Percentiles rank a stretch among this genome's conserved stretches.
Evolutionary conservation across 2,113 vertebrate species (phyloP).

Genomic region (Gobio gobio): DNA sequence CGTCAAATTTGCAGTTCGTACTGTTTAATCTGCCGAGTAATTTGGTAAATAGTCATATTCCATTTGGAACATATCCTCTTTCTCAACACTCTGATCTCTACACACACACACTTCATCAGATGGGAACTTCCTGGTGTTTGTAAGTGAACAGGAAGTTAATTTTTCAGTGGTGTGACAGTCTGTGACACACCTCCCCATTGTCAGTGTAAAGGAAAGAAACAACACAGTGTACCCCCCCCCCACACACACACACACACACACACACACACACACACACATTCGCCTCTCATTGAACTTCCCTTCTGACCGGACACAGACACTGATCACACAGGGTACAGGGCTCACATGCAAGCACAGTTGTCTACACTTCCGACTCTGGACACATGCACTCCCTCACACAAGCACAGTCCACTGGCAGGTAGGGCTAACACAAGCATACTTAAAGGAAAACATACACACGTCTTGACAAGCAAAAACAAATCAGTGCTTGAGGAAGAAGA

Average conservation of each 20-base stretch:
- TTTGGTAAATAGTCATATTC: background rate
- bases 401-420: constrained; percentile 9
- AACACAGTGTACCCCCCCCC: constrained; percentile 4
- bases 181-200: constrained; percentile 58
- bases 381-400: constrained; percentile 12
- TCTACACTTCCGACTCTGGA: constrained; percentile 26
- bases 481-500: background rate
- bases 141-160: constrained; percentile 61
- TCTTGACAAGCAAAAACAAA: constrained; percentile 26
- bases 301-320: constrained; percentile 36
- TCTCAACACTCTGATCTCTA: constrained; percentile 3
- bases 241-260: constrained; percentile 31
- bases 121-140: constrained; percentile 56
- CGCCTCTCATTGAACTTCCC: constrained; percentile 37
- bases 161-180: constrained; percentile 57
- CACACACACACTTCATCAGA: constrained; percentile 33
- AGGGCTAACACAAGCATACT: background rate
- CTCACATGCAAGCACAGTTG: constrained; percentile 9
- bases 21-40: background rate
- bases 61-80: constrained; percentile 5
- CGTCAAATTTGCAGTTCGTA: background rate
- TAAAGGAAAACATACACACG: background rate
- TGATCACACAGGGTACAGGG: constrained; percentile 38
- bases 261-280: constrained; percentile 25
- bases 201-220: constrained; percentile 51